Evolutionary conservation across 1,140 invertebrate species (phyloP).

Genomic region (Trichogramma pretiosum): DNA sequence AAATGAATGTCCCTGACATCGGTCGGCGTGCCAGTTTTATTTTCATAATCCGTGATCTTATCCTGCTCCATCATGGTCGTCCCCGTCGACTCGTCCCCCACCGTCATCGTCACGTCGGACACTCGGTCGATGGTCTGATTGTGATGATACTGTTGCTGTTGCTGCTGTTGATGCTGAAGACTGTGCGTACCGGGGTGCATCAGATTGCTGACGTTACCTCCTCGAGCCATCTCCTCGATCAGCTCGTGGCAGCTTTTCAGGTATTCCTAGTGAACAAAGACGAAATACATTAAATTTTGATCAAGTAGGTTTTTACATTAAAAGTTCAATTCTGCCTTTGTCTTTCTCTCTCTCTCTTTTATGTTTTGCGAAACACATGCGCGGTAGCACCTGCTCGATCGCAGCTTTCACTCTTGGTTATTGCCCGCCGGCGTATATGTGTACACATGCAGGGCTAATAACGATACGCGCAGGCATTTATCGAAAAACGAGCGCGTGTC

Average conservation of each 20-base stretch:
- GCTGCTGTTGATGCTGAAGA: constrained; percentile 6
- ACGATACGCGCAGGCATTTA: too few species aligned
- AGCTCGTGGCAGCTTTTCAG: constrained; percentile 63
- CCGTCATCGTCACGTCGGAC: constrained; percentile 48
- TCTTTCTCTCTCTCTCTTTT: too few species aligned
- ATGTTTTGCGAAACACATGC: too few species aligned
- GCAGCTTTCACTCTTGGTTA: too few species aligned
- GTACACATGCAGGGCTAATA: background rate
- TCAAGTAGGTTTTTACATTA: too few species aligned
- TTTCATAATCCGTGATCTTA: constrained; percentile 52
- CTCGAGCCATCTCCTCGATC: constrained; percentile 62
- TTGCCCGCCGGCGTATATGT: too few species aligned
- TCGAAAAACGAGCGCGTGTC: too few species aligned
- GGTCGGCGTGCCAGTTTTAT: constrained; percentile 71
- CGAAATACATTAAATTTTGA: too few species aligned
- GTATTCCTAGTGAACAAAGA: too few species aligned
- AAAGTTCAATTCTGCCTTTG: background rate
- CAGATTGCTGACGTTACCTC: constrained; percentile 35
- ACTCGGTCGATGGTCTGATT: too few species aligned
- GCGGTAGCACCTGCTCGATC: too few species aligned
- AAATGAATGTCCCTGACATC: constrained; percentile 70
- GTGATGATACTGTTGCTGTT: background rate
- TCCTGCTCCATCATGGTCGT: too few species aligned
- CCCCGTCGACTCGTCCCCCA: constrained; percentile 58
- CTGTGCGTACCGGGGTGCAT: constrained; percentile 27